Percentiles rank a stretch among this genome's conserved stretches.
These are phyloP conservation scores for Momotus momota DNA, from an alignment of 2,797 vertebrate genomes.

Conservation along the genomic window DNA sequence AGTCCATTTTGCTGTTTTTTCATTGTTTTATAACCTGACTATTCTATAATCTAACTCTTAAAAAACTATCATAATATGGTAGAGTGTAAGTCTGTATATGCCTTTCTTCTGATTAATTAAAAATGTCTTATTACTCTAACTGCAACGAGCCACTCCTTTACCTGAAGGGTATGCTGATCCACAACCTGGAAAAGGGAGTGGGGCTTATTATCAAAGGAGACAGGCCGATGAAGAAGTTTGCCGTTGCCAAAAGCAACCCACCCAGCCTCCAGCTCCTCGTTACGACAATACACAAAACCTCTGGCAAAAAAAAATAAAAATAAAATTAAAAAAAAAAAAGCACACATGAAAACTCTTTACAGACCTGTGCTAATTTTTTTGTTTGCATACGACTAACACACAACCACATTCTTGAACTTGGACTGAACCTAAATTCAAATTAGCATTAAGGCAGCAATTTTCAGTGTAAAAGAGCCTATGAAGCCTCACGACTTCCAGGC, in stretches of 20 bases:
- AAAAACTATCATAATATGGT: accelerated
- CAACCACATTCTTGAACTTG: background rate
- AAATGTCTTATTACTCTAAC: background rate
- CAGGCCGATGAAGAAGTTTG: conserved; percentile 92
- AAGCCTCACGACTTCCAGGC: background rate
- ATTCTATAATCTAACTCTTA: background rate
- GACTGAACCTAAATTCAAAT: background rate
- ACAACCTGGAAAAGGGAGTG: conserved; percentile 97
- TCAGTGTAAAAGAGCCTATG: background rate
- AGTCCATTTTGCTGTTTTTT: background rate
- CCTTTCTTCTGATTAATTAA: background rate
- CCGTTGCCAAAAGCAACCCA: conserved; percentile 92
- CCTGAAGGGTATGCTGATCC: conserved; percentile 97
- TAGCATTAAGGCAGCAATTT: background rate
- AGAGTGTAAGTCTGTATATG: background rate
- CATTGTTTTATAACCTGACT: background rate
- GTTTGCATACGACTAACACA: background rate
- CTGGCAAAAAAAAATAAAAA: conserved; percentile 75
- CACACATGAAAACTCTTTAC: background rate
- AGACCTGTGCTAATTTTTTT: background rate
- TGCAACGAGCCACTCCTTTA: conserved; percentile 55
- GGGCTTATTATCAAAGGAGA: conserved; percentile 96
- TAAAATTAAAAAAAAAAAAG: conserved; percentile 16
- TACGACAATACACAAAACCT: conserved; percentile 97
- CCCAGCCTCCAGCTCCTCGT: conserved; percentile 95